Percentiles rank a stretch among this genome's conserved stretches.
phyloP scores from a whole-genome alignment of 1,140 invertebrate species.

The Heterodera schachtii region DNA sequence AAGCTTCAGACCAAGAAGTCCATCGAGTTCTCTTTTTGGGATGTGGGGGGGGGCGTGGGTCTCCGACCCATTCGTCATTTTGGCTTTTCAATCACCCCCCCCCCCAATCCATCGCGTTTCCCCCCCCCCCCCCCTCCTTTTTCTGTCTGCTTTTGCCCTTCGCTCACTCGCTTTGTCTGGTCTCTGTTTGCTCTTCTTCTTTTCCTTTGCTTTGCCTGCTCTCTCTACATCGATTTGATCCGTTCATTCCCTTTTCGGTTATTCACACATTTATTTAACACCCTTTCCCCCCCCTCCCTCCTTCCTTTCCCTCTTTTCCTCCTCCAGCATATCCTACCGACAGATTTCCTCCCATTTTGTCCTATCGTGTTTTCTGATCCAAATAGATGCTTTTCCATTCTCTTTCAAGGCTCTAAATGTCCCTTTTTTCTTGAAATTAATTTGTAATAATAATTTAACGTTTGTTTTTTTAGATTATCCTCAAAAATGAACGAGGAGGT shows the following conservation, averaged over 20 bases:
- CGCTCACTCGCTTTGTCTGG: not conserved
- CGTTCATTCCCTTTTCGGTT: not conserved
- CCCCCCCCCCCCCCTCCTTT: not conserved
- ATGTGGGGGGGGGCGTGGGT: too few relatives aligned
- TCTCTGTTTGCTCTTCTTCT: not conserved
- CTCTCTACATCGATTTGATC: not conserved
- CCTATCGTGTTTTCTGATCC: not conserved
- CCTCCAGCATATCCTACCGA: not conserved
- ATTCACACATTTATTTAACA: slow-evolving; percentile 4
- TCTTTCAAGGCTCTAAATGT: not conserved
- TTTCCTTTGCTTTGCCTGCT: not conserved
- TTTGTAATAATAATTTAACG: too few relatives aligned
- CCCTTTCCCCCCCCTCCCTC: not conserved
- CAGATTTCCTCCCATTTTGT: not conserved
- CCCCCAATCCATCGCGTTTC: too few relatives aligned
- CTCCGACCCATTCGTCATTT: too few relatives aligned
- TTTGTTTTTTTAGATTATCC: too few relatives aligned
- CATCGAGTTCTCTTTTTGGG: too few relatives aligned
- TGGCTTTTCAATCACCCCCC: too few relatives aligned
- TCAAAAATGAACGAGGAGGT: not conserved
- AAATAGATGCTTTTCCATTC: not conserved
- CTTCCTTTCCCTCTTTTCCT: too few relatives aligned
- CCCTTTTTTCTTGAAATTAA: too few relatives aligned
- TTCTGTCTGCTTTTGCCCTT: not conserved
- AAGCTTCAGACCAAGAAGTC: not conserved